Percentiles rank a stretch among this genome's conserved stretches.
These are phyloP conservation scores for Toxostoma redivivum DNA, from an alignment of 2,113 vertebrate genomes.

Conservation along the genomic window DNA sequence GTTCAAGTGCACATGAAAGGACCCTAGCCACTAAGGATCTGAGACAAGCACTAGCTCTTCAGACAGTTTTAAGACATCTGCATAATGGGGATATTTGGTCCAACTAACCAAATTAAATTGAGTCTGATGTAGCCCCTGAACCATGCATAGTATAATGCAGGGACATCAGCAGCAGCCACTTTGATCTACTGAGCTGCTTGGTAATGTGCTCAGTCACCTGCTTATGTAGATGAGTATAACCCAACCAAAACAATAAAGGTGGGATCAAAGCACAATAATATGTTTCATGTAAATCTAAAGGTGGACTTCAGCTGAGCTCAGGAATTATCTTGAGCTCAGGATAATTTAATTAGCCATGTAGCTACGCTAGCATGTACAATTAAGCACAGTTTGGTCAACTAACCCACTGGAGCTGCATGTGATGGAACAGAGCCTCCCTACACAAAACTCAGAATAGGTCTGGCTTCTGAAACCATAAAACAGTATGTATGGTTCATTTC, in stretches of 20 bases:
- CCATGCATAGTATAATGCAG: not conserved
- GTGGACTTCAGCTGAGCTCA: not conserved
- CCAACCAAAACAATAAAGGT: not conserved
- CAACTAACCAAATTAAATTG: not conserved
- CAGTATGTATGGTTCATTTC: not conserved
- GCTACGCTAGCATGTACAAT: not conserved
- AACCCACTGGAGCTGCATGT: not conserved
- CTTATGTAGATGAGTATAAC: not conserved
- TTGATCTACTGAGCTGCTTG: not conserved
- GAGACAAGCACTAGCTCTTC: not conserved
- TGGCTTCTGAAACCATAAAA: not conserved
- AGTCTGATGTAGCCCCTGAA: not conserved
- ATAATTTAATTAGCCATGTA: not conserved
- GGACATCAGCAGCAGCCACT: not conserved
- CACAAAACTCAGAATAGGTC: not conserved
- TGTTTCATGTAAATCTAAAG: not conserved
- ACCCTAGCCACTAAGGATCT: too few species aligned
- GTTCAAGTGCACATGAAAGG: fast-evolving
- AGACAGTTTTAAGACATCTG: not conserved
- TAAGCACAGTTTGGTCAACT: not conserved
- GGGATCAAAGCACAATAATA: not conserved
- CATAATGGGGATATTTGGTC: not conserved
- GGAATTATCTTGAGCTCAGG: not conserved
- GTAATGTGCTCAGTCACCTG: not conserved
- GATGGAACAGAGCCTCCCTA: not conserved